Evolutionary conservation across 2,797 vertebrate species (phyloP).

Genomic region (Carcharodon carcharias): DNA sequence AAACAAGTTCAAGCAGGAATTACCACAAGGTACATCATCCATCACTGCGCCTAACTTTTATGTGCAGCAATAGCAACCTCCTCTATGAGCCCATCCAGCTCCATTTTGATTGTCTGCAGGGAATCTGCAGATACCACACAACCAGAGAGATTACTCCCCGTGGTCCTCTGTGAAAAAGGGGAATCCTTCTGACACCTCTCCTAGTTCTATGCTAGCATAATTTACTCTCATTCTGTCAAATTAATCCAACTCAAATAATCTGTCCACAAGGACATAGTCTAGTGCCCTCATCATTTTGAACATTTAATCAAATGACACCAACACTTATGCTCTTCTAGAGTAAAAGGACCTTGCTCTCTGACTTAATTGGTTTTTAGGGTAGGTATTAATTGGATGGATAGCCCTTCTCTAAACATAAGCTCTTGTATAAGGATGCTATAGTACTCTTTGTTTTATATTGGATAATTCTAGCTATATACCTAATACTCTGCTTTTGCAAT

Average conservation of each 20-base stretch:
- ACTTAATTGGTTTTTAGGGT: neutral
- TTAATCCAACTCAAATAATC: neutral
- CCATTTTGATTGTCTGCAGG: too few relatives aligned
- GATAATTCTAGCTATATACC: neutral
- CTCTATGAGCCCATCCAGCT: too few relatives aligned
- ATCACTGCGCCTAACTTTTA: too few relatives aligned
- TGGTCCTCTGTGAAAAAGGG: neutral
- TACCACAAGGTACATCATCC: too few relatives aligned
- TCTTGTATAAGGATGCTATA: neutral
- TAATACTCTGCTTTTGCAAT: neutral
- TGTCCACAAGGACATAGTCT: neutral
- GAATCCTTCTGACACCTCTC: neutral
- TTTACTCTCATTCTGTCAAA: neutral
- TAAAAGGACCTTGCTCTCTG: neutral
- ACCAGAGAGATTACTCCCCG: too few relatives aligned
- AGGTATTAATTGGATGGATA: neutral
- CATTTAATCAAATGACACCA: neutral
- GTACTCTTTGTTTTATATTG: neutral
- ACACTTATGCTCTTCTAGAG: neutral
- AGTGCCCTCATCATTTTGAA: neutral
- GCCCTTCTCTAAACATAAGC: neutral
- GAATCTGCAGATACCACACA: too few relatives aligned
- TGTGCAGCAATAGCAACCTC: too few relatives aligned
- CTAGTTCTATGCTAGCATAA: neutral
- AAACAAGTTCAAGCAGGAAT: too few relatives aligned